Percentiles rank a stretch among this genome's conserved stretches.
phyloP scores from a whole-genome alignment of 1,140 invertebrate species.

The Fopius arisanus region DNA sequence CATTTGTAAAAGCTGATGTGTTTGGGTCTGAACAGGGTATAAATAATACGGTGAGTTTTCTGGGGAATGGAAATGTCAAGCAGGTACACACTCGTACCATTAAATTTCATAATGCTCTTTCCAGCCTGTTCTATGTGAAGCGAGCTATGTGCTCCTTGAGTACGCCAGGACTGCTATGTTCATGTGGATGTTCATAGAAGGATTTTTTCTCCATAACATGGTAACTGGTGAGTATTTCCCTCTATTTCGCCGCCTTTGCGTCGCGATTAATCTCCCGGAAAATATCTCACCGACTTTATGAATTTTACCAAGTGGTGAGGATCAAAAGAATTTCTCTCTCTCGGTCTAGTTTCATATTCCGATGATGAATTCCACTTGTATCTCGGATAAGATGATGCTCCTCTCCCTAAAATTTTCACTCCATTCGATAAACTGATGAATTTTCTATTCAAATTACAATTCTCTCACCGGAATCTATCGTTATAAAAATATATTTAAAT shows the following conservation, averaged over 20 bases:
- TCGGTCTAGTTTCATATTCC: neutral
- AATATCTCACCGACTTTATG: neutral
- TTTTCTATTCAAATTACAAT: too few species aligned
- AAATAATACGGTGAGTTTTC: constrained; percentile 77
- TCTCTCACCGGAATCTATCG: too few species aligned
- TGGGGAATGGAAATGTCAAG: constrained; percentile 5
- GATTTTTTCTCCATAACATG: constrained; percentile 87
- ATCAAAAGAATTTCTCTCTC: neutral
- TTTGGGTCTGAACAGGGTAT: constrained; percentile 66
- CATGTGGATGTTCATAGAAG: constrained; percentile 95
- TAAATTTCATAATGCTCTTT: constrained; percentile 14
- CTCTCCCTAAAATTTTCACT: too few species aligned
- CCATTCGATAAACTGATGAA: too few species aligned
- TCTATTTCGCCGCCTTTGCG: neutral
- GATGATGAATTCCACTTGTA: too few species aligned
- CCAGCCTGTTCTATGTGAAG: constrained; percentile 83
- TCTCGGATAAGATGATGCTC: too few species aligned
- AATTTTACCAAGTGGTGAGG: neutral
- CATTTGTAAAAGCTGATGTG: constrained; percentile 59
- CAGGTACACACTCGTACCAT: neutral
- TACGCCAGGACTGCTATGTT: constrained; percentile 90
- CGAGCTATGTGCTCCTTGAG: constrained; percentile 81
- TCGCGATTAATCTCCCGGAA: neutral
- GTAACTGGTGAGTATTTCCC: constrained; percentile 68
- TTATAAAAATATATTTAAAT: too few species aligned